Evolutionary conservation across 2,797 vertebrate genomes (phyloP), one percentile per base, ranked within the genome.

Genomic region (Onychomys torridus): DNA sequence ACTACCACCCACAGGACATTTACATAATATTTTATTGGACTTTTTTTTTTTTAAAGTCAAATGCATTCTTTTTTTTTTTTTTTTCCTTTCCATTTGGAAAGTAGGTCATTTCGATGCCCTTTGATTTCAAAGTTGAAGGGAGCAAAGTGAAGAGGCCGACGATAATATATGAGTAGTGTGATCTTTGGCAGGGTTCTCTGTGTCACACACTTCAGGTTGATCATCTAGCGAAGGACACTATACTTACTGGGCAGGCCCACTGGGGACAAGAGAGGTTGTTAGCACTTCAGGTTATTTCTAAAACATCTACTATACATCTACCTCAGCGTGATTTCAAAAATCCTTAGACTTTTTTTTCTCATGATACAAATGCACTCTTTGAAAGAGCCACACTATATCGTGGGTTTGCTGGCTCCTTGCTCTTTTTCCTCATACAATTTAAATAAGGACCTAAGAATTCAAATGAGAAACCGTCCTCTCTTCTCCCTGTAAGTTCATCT

Each of bases 71-170:
- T 37, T 73, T 55, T 43, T n/a, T 7, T 12, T 9, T 6, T 9
- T 6, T 7, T 3, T 12, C 59, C 32, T 69, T 89, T 69, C 79
- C 5, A 52, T 83, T 71, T 65, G 37, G 12, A 95, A 94, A 40
- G n/a, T 76, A 67, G 19, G 46, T 83, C 55, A 84, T 90, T 88
- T 81, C 40, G 1, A 13, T 93, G 23, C 4, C 40, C 11, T 94
- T 93, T 87, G 85, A 85, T 86, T 93, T 89, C 73, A 87, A 37
- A 79, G 17, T n/a, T 85, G 79, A 9, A 96, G n/a, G 32, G 67
- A 61, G 7, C n/a, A 34, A 75, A n/a, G 52, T 87, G 67, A 59
- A 71, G 43, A 79, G 32, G 32, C 13, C 19, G 32, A 6, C 43
- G 40, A 57, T 43, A 55, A 43, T 75, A 77, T 13, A 83, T 8